Evolutionary conservation across 2,113 vertebrate species (phyloP), one percentile per base, ranked within the genome.

Genomic region (Collichthys lucidus): DNA sequence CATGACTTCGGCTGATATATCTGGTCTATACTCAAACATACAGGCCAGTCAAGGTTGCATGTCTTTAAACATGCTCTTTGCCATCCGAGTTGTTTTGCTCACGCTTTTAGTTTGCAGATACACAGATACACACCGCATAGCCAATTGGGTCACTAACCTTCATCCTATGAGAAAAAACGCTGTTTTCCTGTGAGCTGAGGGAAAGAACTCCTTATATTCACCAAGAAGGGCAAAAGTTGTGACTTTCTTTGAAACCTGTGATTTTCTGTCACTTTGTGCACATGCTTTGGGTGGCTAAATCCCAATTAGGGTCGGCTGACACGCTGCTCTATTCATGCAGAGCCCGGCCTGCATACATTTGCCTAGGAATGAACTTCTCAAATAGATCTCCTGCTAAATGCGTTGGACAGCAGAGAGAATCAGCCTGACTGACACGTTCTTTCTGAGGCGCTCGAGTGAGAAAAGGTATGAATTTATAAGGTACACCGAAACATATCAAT

Each of bases 271-370:
- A 97, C 95, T 97, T 95, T 96, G 95, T 96, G 96, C 97, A 96
- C 96, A 97, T 98, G 97, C 96, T 96, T 96, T 96, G 95, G 97
- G 97, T 98, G 97, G 96, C 98, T 99, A 98, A 99, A 99, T 97
- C 96, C 97, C 98, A 99, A 99, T 99, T 99, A 99, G 97, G 97
- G 96, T 96, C 97, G 97, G 97, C 96, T 98, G 98, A 99, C 98
- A 99, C 98, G 96, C 96, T 96, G 96, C 95, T 95, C 97, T 93
- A 98, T 99, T 99, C 97, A 99, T 92, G 86, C 92, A 89, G 90
- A 93, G 95, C 94, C 94, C 95, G 93, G 94, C 93, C 96, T 97
- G 97, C 97, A 99, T 99, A 98, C 96, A 98, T 99, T 99, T 98
- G 97, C 97, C 96, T 98, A 97, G 96, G 97, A 99, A 99, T 98